These are phyloP conservation scores for Stomatorhinus walkeri DNA, from an alignment of 2,797 vertebrate species.

Conservation along the genomic window DNA sequence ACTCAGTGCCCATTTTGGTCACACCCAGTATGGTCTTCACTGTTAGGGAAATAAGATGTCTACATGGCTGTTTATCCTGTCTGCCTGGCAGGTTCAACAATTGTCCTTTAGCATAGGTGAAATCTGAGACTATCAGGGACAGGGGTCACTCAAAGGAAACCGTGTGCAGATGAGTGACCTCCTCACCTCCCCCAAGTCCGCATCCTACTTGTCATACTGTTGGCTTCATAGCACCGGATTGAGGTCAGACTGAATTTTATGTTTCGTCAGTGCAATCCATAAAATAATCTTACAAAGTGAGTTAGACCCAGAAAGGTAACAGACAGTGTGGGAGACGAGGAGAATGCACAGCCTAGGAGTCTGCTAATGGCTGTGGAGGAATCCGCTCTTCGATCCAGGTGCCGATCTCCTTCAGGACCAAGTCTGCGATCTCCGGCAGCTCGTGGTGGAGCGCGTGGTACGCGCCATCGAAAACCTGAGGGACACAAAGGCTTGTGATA, in stretches of 20 bases:
- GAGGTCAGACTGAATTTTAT: neutral
- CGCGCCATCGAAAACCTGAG: conserved; percentile 81
- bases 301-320: conserved; percentile 13
- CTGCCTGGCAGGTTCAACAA: neutral
- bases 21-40: neutral
- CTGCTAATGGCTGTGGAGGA: conserved; percentile 32
- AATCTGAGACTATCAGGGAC: neutral
- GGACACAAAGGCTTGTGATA: neutral
- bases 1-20: neutral
- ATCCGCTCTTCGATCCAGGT: conserved; percentile 78
- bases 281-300: neutral
- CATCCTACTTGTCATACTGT: neutral
- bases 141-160: neutral
- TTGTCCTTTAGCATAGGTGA: neutral
- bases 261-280: neutral
- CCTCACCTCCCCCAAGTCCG: neutral
- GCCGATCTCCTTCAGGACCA: conserved; percentile 77
- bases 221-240: neutral
- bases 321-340: conserved; percentile 17
- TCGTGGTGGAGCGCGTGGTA: conserved; percentile 91
- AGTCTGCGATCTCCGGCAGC: conserved; percentile 74
- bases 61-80: neutral
- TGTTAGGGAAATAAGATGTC: neutral
- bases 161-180: neutral
- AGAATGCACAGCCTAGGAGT: conserved; percentile 34